A percentile compares a stretch with the other conserved stretches of the same genome.
These are phyloP conservation scores for Temnothorax rugatulus DNA, from an alignment of 2,888 invertebrate species.

Conservation along the genomic window DNA sequence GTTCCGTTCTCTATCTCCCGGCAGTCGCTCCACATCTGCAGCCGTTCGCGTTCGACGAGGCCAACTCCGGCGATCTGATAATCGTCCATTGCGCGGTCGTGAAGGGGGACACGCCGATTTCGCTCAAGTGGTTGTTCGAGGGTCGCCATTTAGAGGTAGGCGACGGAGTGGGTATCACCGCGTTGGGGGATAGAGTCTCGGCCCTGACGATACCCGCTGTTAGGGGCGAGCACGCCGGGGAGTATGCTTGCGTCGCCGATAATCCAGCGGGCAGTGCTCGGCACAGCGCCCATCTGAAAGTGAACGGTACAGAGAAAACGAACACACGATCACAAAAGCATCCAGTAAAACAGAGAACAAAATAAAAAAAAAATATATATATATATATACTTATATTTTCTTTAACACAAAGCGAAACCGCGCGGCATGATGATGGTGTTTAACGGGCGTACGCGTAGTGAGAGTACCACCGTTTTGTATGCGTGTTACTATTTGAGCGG, in stretches of 20 bases:
- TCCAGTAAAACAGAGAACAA: conserved; percentile 50
- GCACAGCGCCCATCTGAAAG: conserved; percentile 91
- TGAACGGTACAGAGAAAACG: conserved; percentile 89
- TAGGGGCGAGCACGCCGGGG: conserved; percentile 91
- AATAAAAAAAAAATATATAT: conserved; percentile 44
- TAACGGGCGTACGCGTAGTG: conserved; percentile 64
- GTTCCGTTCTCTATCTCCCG: conserved; percentile 69
- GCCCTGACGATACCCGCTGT: conserved; percentile 90
- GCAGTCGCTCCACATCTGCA: conserved; percentile 86
- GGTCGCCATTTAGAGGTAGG: conserved; percentile 85
- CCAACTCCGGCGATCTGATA: conserved; percentile 87
- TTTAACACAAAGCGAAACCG: conserved; percentile 59
- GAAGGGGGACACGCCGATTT: conserved; percentile 88
- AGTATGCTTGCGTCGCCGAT: conserved; percentile 92
- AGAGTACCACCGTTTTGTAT: conserved; percentile 53
- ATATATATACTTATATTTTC: conserved; percentile 38
- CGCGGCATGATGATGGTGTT: conserved; percentile 71
- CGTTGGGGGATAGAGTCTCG: conserved; percentile 87
- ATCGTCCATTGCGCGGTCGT: conserved; percentile 89
- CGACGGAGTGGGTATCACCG: conserved; percentile 83
- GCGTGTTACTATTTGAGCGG: conserved; percentile 64
- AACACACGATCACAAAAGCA: conserved; percentile 52
- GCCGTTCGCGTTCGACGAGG: conserved; percentile 86
- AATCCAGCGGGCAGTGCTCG: conserved; percentile 91
- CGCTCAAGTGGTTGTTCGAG: conserved; percentile 84